Percentiles rank a stretch among this genome's conserved stretches.
These are phyloP conservation scores for Atrichornis clamosus DNA, from an alignment of 2,113 vertebrate species.

Conservation along the genomic window DNA sequence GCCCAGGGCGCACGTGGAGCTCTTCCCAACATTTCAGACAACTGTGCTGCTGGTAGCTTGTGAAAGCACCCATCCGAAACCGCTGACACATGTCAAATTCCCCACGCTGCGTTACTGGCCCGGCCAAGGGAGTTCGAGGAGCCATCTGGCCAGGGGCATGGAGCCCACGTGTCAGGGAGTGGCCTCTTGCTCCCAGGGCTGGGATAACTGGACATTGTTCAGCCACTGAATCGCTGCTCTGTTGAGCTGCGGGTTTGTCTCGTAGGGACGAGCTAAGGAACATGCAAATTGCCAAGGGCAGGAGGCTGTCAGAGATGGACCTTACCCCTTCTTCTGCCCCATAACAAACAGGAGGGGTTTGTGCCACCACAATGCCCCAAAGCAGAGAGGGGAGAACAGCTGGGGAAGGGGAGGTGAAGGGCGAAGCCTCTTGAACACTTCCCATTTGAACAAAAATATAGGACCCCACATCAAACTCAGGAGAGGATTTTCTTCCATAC, in stretches of 20 bases:
- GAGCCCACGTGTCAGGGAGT: neutral
- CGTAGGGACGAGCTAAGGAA: neutral
- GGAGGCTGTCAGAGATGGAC: neutral
- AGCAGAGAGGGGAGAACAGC: neutral
- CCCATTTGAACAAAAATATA: neutral
- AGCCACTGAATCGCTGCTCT: constrained; percentile 20
- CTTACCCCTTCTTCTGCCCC: neutral
- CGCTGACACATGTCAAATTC: constrained; percentile 11
- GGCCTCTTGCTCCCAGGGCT: neutral
- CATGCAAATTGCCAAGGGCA: constrained; percentile 4
- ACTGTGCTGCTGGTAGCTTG: neutral
- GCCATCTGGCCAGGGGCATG: neutral
- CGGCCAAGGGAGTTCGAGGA: neutral
- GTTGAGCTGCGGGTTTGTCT: neutral
- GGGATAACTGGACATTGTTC: constrained; percentile 59
- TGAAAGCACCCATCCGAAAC: neutral
- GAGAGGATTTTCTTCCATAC: neutral
- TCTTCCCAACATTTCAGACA: neutral
- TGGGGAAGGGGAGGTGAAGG: neutral
- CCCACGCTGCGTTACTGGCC: neutral
- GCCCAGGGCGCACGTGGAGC: rapidly evolving
- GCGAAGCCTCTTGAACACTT: neutral
- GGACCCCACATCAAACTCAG: rapidly evolving
- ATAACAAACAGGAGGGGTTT: neutral
- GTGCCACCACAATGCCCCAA: rapidly evolving